Base-by-base conservation (phyloP, 2,888 invertebrate genomes). In the Synergus umbraculus region DNA sequence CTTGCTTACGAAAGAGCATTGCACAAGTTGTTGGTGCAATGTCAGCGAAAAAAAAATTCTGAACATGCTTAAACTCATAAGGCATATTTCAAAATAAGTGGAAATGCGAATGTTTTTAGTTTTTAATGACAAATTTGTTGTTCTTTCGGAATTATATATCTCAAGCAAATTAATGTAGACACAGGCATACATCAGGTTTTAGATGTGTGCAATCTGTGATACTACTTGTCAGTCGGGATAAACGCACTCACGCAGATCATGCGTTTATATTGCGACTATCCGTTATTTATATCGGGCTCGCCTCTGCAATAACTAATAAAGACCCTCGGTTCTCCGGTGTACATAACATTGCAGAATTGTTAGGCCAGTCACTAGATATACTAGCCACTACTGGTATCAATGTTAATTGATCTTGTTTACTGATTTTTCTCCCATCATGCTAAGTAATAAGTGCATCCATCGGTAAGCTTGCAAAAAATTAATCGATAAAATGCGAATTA, bases 221-320 rank as follows among this genome's bases (percentile, higher is more conserved):
- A 18, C 86, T 18, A 18, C 86, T 86, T 86, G 87, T 87, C 87
- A 85, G 86, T 79, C 84, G 83, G 43, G n/a, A 66, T 66, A 43
- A 66, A 66, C 43, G 41, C 65, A 65, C 9, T 58, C 18, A 58
- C 58, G 58, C 58, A 58, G 58, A 66, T 43, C 43, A 43, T 66
- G 43, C 66, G 41, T 66, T 66, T 44, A 66, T 66, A 18, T 66
- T 66, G 43, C 22, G 41, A 43, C 15, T 66, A 43, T 66, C n/a
- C 41, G 9, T 66, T 66, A 66, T 66, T 66, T 66, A 66, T 66
- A 66, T 44, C 43, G 44, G 41, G 18, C 43, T 66, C 43, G 43
- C 66, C 66, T 66, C 43, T 43, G 43, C 41, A 66, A 18, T 18
- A 66, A 18, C 43, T 66, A 66, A 66, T 43, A 66, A 44, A 66